A percentile compares a stretch with the other conserved stretches of the same genome.
Evolutionary conservation across 2,113 vertebrate species (phyloP).

Genomic region (Phyllostomus hastatus): DNA sequence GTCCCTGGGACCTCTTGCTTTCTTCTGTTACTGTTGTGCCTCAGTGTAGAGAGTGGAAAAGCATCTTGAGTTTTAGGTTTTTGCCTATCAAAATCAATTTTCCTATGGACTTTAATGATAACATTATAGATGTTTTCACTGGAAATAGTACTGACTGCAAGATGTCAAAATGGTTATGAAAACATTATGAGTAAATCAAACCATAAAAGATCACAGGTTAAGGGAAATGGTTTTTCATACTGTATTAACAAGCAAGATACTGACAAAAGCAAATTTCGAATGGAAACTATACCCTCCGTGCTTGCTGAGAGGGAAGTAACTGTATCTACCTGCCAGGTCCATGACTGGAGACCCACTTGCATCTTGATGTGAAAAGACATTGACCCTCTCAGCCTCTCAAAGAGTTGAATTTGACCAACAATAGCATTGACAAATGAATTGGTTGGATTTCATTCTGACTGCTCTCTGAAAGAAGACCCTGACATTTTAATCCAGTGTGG

Average conservation of each 20-base stretch:
- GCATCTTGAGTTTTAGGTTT: background rate
- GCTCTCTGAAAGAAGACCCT: background rate
- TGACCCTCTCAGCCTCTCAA: background rate
- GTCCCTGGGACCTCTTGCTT: no score
- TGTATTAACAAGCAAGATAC: background rate
- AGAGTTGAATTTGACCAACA: background rate
- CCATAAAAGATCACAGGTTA: background rate
- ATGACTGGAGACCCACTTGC: accelerated
- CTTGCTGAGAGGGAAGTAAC: background rate
- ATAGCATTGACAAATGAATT: background rate
- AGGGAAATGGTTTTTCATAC: background rate
- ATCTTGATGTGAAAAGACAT: background rate
- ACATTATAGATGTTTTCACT: background rate
- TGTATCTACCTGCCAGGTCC: background rate
- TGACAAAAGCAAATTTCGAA: background rate
- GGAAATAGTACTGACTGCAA: background rate
- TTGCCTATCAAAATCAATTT: background rate
- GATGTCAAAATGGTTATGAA: background rate
- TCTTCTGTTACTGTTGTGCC: accelerated
- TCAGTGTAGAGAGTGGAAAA: background rate
- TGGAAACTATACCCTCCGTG: background rate
- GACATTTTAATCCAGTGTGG: background rate
- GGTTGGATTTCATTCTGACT: background rate
- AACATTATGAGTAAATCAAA: background rate
- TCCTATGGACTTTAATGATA: background rate